A percentile compares a stretch with the other conserved stretches of the same genome.
phyloP scores from a whole-genome alignment of 2,888 invertebrate species.

The Mythimna albipuncta region DNA sequence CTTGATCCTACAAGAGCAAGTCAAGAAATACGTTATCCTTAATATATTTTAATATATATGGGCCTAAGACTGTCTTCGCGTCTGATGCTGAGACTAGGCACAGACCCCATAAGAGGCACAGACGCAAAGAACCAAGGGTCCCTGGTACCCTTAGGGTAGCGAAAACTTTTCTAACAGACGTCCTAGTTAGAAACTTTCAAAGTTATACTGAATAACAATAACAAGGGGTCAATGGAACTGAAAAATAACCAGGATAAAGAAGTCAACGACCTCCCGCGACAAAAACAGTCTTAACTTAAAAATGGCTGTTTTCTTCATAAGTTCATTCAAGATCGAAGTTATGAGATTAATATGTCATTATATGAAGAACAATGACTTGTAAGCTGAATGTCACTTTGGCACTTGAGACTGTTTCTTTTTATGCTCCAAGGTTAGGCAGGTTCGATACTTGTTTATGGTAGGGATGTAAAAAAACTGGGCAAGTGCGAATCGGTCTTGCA shows the following conservation, averaged over 20 bases:
- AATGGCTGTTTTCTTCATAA: neutral
- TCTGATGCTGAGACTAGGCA: neutral
- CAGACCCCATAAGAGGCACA: neutral
- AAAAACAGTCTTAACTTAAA: conserved; percentile 11
- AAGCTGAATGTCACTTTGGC: too few species aligned
- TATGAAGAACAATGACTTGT: neutral
- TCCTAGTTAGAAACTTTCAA: neutral
- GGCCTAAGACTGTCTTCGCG: neutral
- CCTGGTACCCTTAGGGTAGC: neutral
- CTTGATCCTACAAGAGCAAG: too few species aligned
- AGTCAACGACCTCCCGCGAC: conserved; percentile 9
- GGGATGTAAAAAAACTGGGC: too few species aligned
- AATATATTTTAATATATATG: too few species aligned
- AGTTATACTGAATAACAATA: conserved; percentile 30
- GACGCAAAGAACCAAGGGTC: neutral
- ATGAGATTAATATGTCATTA: neutral
- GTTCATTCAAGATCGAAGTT: conserved; percentile 4
- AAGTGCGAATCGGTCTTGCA: too few species aligned
- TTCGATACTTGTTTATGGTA: too few species aligned
- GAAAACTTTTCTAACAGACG: neutral
- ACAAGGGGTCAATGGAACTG: conserved; percentile 27
- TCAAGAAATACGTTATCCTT: too few species aligned
- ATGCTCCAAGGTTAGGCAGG: too few species aligned
- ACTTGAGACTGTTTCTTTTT: too few species aligned
- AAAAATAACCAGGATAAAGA: conserved; percentile 15